Base-by-base conservation (phyloP, 2,888 invertebrate genomes). In the Andrena camellia region DNA sequence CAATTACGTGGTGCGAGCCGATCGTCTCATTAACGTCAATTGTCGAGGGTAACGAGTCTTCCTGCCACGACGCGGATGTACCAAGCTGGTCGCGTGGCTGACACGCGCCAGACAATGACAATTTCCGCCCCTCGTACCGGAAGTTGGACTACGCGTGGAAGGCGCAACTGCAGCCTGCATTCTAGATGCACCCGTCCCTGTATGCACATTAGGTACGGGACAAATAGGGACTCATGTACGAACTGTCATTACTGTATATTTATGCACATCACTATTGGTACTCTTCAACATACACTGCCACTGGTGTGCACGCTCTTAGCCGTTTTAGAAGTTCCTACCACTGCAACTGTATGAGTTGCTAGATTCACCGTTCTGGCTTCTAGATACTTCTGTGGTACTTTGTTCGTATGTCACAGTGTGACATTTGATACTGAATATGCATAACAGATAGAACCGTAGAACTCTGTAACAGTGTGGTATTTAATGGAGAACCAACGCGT, bases 51-150 rank as follows among this genome's bases (percentile, higher is more conserved):
- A 73, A 82, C 72, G 77, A 71, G 72, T 67, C 54, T 69, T 59
- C n/a, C 59, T 64, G 63, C 31, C 48, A 59, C 63, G 52, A 74
- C 82, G 74, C 66, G 26, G 52, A 59, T 42, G 71, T 76, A 66
- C 33, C 67, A 63, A 72, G 83, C 64, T 63, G 83, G 90, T 89
- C 92, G 92, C 91, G 92, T 93, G 92, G 87, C 91, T 26, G 91
- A 80, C 92, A 92, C 92, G 92, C 91, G 92, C 83, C 79, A 17
- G 63, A 59, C 86, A 86, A 87, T 86, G 90, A 92, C 92, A 89
- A 92, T 90, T 91, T 92, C 92, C 92, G 84, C 57, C 81, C 83
- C 86, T 83, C 59, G 66, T 84, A 78, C 87, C 89, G 90, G 90
- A 90, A 90, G 86, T 86, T 67, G 69, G 50, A 59, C 81, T 83